phyloP scores from a whole-genome alignment of 1,140 invertebrate genomes.

The Neotoxoptera formosana region DNA sequence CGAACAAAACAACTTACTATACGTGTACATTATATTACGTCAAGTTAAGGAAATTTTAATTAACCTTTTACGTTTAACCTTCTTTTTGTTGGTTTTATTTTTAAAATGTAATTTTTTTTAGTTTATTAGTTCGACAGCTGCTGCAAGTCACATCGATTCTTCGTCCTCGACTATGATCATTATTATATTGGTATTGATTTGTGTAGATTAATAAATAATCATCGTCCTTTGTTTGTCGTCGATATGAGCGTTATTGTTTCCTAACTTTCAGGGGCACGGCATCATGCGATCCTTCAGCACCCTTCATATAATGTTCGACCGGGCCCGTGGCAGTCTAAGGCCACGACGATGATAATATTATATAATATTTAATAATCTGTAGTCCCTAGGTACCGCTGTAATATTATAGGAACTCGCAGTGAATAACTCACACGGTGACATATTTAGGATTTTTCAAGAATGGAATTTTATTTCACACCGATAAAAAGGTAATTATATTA shows the following conservation, averaged over 20 bases:
- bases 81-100: neutral
- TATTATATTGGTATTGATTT: neutral
- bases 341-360: neutral
- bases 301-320: neutral
- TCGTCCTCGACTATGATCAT: neutral
- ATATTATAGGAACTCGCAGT: no score
- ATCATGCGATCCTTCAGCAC: neutral
- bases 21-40: neutral
- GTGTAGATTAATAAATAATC: neutral
- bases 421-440: neutral
- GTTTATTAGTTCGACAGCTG: neutral
- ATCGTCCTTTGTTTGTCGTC: neutral
- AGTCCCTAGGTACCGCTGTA: no score
- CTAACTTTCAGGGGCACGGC: neutral
- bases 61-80: neutral
- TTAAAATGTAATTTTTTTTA: neutral
- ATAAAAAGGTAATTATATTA: neutral
- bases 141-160: neutral
- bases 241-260: neutral
- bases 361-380: no score
- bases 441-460: neutral
- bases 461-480: neutral
- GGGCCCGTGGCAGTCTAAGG: neutral
- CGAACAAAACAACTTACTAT: neutral
- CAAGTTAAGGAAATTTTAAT: neutral